Evolutionary conservation across 2,113 vertebrate genomes (phyloP), one percentile per base, ranked within the genome.

Genomic region (Centropristis striata): DNA sequence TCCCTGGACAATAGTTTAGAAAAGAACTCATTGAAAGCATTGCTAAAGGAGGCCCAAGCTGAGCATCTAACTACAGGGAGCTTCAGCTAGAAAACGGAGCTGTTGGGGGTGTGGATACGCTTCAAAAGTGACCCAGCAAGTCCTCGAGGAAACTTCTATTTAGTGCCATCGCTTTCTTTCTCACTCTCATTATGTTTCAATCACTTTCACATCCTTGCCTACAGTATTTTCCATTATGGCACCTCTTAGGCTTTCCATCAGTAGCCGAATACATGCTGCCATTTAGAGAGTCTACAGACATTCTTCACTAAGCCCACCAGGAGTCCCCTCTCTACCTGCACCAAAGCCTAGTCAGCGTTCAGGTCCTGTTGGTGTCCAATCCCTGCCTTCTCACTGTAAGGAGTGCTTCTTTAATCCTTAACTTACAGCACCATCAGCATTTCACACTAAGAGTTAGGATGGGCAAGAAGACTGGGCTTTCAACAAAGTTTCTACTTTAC

Each of bases 81-180:
- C 68, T 51, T 69, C 42, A 37, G 44, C 39, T 20, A 44, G 68
- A 47, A 88, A 84, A 80, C 80, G n/a, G 53, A 21, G 75, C 74
- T 20, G 74, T 60, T 68, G 39, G 53, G 28, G 32, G 41, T 84
- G 27, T 66, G 65, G 67, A 25, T 41, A 83, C 10, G 49, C 63
- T 81, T 87, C 66, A 85, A 60, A 86, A 71, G 68, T 82, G 78
- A 78, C 61, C 58, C 85, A 76, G 81, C 75, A 64, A 76, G 71
- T 50, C 60, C 69, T 74, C 37, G 4, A 80, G 67, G 47, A 85
- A 71, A 37, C 54, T 60, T 46, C 77, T 66, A 61, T 66, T 65
- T 58, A 51, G 16, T 49, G 28, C 27, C 49, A 58, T 74, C 51
- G 12, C 10, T 51, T 39, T 57, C 8, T 59, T 75, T 47, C n/a